These are phyloP conservation scores for Drosophila fulvimacula DNA, from an alignment of 2,888 invertebrate genomes.

Conservation along the genomic window DNA sequence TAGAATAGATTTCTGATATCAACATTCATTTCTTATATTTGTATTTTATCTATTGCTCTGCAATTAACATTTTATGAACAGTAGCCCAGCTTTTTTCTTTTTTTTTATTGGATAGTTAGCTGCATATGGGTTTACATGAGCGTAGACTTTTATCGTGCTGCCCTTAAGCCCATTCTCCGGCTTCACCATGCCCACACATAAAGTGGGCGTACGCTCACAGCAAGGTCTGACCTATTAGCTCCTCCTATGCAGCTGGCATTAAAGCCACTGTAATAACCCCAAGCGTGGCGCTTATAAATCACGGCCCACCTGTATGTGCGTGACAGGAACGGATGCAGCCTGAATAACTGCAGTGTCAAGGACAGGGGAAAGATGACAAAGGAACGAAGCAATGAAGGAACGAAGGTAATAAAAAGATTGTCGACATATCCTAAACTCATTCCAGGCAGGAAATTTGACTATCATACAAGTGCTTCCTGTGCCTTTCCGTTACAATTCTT, in stretches of 20 bases:
- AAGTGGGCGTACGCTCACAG: background rate
- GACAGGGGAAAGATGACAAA: background rate
- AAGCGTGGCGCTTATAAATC: slow-evolving; percentile 45
- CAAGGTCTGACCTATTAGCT: slow-evolving; percentile 28
- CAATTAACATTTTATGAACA: slow-evolving; percentile 19
- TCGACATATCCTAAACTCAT: slow-evolving; percentile 34
- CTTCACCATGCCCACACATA: background rate
- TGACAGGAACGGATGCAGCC: slow-evolving; percentile 59
- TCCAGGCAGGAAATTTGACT: slow-evolving; percentile 27
- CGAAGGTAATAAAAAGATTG: slow-evolving; percentile 36
- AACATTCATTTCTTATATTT: background rate
- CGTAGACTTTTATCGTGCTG: slow-evolving; percentile 19
- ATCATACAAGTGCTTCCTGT: slow-evolving; percentile 29
- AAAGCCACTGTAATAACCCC: slow-evolving; percentile 10
- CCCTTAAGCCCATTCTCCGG: background rate
- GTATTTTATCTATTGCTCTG: background rate
- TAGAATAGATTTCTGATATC: background rate
- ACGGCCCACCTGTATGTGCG: slow-evolving; percentile 50
- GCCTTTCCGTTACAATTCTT: slow-evolving; percentile 26
- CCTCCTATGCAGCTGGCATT: slow-evolving; percentile 14
- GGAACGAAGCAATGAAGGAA: background rate
- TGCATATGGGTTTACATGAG: slow-evolving; percentile 16
- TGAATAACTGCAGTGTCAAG: slow-evolving; percentile 44
- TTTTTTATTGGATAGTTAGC: slow-evolving; percentile 21
- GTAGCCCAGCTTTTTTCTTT: slow-evolving; percentile 21